Evolutionary conservation across 2,888 invertebrate species (phyloP), one percentile per base, ranked within the genome.

Genomic region (Piscicola geometra): DNA sequence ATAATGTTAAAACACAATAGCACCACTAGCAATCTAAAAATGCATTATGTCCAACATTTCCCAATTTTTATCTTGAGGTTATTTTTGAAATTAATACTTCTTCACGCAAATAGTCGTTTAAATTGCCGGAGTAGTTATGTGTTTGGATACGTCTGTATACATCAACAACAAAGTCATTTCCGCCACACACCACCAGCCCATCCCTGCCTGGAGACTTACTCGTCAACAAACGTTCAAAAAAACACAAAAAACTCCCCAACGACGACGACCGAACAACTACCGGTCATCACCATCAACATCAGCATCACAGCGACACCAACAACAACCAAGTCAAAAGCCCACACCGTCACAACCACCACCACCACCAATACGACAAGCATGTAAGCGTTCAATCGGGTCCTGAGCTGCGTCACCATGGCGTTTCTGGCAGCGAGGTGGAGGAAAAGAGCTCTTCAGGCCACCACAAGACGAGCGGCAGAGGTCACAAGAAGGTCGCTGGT

Each of bases 391-490:
- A 70, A 36, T 9, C 33, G 56, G 25, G 52, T 12, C n/a, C 75
- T 50, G 69, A 28, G 36, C 21, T 30, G 41, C 35, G 32, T 33
- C 28, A 28, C 60, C 1, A 18, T 28, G n/a, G 47, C 12, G 15
- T 66, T 36, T 32, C 64, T n/a, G 36, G 47, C 66, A 32, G 56
- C n/a, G 32, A 70, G 21, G n/a, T 32, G 50, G 21, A 21, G 32
- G n/a, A 35, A 21, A 28, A 50, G 68, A n/a, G 30, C 71, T 36
- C 71, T 36, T 1, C 71, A 32, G 71, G 71, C 32, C n/a, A 15
- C 1, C 18, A 50, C 30, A 71, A 71, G 41, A 56, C 35, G 52
- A 52, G 52, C 70, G 5, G 75, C 41, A 28, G 82, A 81, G 64
- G n/a, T n/a, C 21, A 56, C 25, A 56, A 56, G 60, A 56, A 56